These are phyloP conservation scores for Cryptoprocta ferox DNA, from an alignment of 2,797 vertebrate genomes.

Conservation along the genomic window DNA sequence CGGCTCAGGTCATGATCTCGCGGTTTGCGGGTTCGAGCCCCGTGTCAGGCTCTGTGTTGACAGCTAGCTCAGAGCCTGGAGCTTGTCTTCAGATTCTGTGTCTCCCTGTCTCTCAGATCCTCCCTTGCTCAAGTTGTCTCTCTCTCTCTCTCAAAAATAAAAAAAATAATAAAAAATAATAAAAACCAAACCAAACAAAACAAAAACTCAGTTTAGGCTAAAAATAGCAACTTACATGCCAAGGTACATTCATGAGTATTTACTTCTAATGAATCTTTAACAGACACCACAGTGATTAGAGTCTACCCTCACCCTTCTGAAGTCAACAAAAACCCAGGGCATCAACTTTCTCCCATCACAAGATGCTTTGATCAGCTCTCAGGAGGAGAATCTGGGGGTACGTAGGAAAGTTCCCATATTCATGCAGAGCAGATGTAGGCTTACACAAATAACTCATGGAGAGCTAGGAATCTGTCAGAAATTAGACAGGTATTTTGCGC, in stretches of 20 bases:
- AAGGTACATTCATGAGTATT: not conserved
- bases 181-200: too few species aligned
- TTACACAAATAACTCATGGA: not conserved
- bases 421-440: not conserved
- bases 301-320: not conserved
- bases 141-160: too few species aligned
- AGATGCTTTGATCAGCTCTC: not conserved
- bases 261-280: not conserved
- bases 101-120: too few species aligned
- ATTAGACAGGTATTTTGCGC: not conserved
- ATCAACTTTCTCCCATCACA: not conserved
- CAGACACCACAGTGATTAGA: not conserved
- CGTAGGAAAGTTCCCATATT: not conserved
- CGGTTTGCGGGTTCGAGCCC: too few species aligned
- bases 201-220: not conserved
- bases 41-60: too few species aligned
- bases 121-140: too few species aligned
- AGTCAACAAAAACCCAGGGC: not conserved
- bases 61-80: too few species aligned
- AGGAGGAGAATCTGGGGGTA: not conserved
- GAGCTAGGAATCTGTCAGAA: not conserved
- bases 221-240: not conserved
- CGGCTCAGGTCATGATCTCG: too few species aligned
- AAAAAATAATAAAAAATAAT: too few species aligned
- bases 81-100: too few species aligned